Conservation (phyloP, 2,797 vertebrate species). For the Decapterus maruadsi region DNA sequence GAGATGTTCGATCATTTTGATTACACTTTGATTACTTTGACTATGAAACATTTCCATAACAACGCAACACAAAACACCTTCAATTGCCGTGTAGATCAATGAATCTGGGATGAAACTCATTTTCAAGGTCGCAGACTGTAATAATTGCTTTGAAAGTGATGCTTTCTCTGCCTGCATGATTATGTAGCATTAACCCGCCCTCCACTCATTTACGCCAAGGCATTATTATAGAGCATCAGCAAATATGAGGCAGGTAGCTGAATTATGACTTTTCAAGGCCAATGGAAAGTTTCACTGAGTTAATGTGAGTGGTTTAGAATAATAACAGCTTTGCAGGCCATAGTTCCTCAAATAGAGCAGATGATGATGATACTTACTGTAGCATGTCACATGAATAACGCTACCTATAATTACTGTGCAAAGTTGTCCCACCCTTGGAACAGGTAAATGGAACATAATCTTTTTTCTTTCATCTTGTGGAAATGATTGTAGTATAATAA, state of each 20-base stretch:
- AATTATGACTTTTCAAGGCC: constrained; percentile 64
- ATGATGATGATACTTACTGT: constrained; percentile 59
- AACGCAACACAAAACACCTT: constrained; percentile 32
- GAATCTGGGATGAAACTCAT: constrained; percentile 58
- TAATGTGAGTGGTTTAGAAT: constrained; percentile 72
- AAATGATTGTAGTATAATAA: constrained; percentile 46
- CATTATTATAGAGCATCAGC: constrained; percentile 67
- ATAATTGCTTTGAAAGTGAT: constrained; percentile 55
- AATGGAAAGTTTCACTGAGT: constrained; percentile 60
- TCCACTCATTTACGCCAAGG: constrained; percentile 51
- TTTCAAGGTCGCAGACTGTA: constrained; percentile 62
- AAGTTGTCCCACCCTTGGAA: constrained; percentile 59
- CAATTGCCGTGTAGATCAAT: constrained; percentile 34
- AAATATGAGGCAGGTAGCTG: constrained; percentile 59
- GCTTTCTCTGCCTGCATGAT: constrained; percentile 33
- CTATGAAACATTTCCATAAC: constrained; percentile 36
- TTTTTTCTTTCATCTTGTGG: constrained; percentile 34
- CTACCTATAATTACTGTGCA: constrained; percentile 55
- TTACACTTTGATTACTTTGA: constrained; percentile 38
- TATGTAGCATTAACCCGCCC: constrained; percentile 25
- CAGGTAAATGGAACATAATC: constrained; percentile 48
- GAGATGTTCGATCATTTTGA: constrained; percentile 25
- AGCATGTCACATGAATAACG: constrained; percentile 50
- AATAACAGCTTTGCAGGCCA: constrained; percentile 65
- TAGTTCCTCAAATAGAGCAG: constrained; percentile 64